phyloP scores from a whole-genome alignment of 2,797 vertebrate genomes.

The Anas capensis region DNA sequence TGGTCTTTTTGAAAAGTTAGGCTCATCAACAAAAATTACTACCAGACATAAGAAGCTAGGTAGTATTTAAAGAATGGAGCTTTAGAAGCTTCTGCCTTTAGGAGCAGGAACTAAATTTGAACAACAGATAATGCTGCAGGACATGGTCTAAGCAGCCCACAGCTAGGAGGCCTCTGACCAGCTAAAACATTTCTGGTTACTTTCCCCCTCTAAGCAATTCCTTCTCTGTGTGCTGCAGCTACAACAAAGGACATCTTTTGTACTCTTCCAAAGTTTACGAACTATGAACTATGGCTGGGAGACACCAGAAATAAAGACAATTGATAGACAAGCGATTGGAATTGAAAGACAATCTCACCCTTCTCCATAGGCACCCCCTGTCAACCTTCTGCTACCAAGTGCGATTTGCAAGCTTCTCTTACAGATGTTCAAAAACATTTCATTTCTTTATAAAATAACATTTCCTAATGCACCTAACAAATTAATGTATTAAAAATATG shows the following conservation, averaged over 20 bases:
- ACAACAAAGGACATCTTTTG: accelerated
- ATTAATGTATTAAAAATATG: background rate
- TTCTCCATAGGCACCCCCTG: accelerated
- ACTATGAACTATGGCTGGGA: background rate
- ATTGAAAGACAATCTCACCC: too few relatives aligned
- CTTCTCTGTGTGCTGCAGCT: background rate
- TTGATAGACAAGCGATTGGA: too few relatives aligned
- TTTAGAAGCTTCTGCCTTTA: background rate
- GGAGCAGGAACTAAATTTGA: background rate
- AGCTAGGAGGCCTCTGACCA: background rate
- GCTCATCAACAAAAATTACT: background rate
- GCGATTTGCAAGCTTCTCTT: background rate
- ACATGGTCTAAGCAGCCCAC: accelerated
- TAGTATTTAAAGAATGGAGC: accelerated
- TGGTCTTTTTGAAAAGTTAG: too few relatives aligned
- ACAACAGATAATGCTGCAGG: background rate
- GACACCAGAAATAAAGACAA: background rate
- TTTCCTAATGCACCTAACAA: background rate
- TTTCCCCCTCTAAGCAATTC: background rate
- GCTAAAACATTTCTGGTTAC: background rate
- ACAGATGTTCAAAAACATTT: background rate
- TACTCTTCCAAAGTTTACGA: background rate
- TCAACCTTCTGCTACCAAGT: background rate
- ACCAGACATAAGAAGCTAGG: accelerated
- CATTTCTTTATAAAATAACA: background rate